A percentile compares a stretch with the other conserved stretches of the same genome.
Conservation (phyloP, 2,888 invertebrate species). For the Cataglyphis cursor region DNA sequence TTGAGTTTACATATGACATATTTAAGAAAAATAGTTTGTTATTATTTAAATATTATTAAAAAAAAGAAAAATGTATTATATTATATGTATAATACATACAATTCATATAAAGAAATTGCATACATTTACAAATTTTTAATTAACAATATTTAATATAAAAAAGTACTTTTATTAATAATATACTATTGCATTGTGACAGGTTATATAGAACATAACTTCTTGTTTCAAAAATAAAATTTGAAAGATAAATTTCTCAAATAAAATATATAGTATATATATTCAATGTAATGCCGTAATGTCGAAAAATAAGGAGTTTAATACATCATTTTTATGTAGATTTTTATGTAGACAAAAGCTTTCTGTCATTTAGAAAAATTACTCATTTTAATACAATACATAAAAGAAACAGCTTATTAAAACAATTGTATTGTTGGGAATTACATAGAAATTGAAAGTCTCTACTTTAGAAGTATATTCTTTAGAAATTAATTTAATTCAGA, state of each 20-base stretch:
- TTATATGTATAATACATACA: not conserved
- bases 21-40: not conserved
- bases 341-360: not conserved
- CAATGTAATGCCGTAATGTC: not conserved
- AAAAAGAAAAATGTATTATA: not conserved
- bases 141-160: not conserved
- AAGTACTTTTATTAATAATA: constrained; percentile 6
- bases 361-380: not conserved
- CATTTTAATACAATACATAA: not conserved
- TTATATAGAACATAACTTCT: not conserved
- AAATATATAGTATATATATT: not conserved
- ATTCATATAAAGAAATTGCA: not conserved
- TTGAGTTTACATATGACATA: not conserved
- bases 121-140: not conserved
- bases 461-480: not conserved
- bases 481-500: not conserved
- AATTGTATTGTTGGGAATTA: not conserved
- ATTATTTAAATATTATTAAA: not conserved
- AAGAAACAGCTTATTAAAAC: not conserved
- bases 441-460: not conserved
- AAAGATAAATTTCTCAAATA: not conserved
- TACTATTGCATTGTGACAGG: constrained; percentile 8
- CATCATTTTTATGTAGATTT: not conserved
- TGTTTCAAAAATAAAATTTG: not conserved
- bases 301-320: not conserved